Conservation (phyloP, 2,797 vertebrate species). For the Sorex maritimensis region DNA sequence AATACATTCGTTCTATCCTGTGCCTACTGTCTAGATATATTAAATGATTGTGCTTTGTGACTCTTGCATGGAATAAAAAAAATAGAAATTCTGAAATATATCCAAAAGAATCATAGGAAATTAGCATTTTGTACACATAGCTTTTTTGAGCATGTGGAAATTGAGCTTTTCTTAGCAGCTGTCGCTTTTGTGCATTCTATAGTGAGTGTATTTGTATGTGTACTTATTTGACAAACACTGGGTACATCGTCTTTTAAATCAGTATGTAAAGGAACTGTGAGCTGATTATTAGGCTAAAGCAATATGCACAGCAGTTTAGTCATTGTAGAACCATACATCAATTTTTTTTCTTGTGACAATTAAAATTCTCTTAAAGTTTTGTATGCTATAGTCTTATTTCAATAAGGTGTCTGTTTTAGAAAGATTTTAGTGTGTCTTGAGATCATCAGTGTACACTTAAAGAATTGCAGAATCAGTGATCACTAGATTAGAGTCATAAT, state of each 20-base stretch:
- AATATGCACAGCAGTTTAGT: slow-evolving; percentile 63
- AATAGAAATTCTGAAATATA: slow-evolving; percentile 55
- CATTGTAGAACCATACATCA: slow-evolving; percentile 39
- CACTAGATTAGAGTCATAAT: slow-evolving; percentile 50
- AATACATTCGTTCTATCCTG: slow-evolving; percentile 6
- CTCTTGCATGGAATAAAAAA: slow-evolving; percentile 56
- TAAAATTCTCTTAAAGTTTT: slow-evolving; percentile 56
- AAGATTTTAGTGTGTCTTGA: slow-evolving; percentile 62
- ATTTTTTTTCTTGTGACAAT: slow-evolving; percentile 16
- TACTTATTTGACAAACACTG: slow-evolving; percentile 53
- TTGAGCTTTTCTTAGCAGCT: slow-evolving; percentile 74
- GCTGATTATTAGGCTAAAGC: slow-evolving; percentile 59
- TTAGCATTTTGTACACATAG: slow-evolving; percentile 61
- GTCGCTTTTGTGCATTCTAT: slow-evolving; percentile 40
- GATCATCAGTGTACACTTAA: slow-evolving; percentile 50
- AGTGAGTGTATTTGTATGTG: neutral
- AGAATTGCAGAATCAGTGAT: slow-evolving; percentile 60
- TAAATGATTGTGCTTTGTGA: slow-evolving; percentile 24
- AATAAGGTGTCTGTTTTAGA: slow-evolving; percentile 66
- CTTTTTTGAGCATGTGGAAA: slow-evolving; percentile 60
- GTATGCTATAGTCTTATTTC: slow-evolving; percentile 65
- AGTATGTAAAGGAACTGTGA: slow-evolving; percentile 40
- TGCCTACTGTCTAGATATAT: slow-evolving; percentile 47
- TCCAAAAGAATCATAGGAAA: slow-evolving; percentile 15
- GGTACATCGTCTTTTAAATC: slow-evolving; percentile 63